Conservation (phyloP, 2,888 invertebrate species). For the Lordiphosa andalusiaca region DNA sequence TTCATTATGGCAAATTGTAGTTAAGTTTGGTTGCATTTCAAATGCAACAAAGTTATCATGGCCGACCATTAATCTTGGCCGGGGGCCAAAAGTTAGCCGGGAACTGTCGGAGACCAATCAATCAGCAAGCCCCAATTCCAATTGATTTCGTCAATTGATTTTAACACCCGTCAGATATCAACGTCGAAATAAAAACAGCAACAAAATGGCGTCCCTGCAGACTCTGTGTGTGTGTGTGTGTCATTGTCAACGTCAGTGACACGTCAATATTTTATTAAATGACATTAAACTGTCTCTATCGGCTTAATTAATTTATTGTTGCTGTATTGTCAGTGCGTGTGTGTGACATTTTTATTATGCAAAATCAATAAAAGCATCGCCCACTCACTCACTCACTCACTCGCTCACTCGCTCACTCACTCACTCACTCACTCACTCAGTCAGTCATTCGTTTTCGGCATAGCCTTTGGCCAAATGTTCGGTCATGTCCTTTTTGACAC, state of each 20-base stretch:
- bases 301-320: slow-evolving; percentile 80
- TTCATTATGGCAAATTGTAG: slow-evolving; percentile 67
- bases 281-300: slow-evolving; percentile 80
- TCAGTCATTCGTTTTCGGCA: slow-evolving; percentile 14
- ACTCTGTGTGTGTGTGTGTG: slow-evolving; percentile 31
- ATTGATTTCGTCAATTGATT: slow-evolving; percentile 80
- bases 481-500: slow-evolving; percentile 77
- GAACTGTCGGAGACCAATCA: slow-evolving; percentile 74
- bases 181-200: slow-evolving; percentile 46
- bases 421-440: slow-evolving; percentile 3
- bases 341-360: slow-evolving; percentile 77
- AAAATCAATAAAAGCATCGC: slow-evolving; percentile 77
- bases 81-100: neutral
- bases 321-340: slow-evolving; percentile 68
- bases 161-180: slow-evolving; percentile 76
- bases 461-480: slow-evolving; percentile 57
- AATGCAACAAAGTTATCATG: slow-evolving; percentile 32
- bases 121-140: slow-evolving; percentile 77
- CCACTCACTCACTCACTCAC: slow-evolving; percentile 48
- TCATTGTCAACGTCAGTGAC: slow-evolving; percentile 74
- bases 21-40: slow-evolving; percentile 39
- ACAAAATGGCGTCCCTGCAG: slow-evolving; percentile 61
- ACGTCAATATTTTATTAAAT: slow-evolving; percentile 80
- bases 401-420: neutral
- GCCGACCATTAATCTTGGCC: slow-evolving; percentile 56